Conservation (phyloP, 1,140 invertebrate genomes). For the Trinorchestia longiramus region DNA sequence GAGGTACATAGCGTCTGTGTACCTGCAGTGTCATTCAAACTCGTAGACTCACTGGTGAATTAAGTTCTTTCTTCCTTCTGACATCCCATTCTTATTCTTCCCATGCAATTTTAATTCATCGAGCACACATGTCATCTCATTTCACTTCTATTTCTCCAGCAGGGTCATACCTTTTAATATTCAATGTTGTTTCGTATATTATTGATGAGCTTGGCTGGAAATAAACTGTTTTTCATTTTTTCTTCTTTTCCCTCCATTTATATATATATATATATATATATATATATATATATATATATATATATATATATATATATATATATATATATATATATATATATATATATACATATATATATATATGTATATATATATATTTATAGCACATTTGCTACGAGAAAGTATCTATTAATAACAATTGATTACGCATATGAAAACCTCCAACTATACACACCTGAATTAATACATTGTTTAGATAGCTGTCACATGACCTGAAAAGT, state of each 20-base stretch:
- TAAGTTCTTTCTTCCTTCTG: neutral
- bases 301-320: no score
- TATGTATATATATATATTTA: no score
- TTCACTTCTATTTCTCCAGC: neutral
- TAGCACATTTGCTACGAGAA: neutral
- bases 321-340: no score
- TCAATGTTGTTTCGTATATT: neutral
- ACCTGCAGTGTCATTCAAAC: neutral
- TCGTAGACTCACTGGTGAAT: neutral
- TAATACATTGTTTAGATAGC: neutral
- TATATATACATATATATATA: no score
- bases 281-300: no score
- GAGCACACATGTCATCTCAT: neutral
- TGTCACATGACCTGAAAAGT: neutral
- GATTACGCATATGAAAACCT: neutral
- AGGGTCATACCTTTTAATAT: neutral
- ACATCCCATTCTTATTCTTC: neutral
- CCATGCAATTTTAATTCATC: neutral
- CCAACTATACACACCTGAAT: neutral
- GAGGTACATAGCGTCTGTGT: neutral
- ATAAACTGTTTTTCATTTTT: neutral
- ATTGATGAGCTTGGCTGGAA: neutral
- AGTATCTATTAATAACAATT: neutral
- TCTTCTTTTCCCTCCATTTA: no score
- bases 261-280: no score